Conservation (phyloP, 2,888 invertebrate genomes). For the Epistrophe grossulariae region DNA sequence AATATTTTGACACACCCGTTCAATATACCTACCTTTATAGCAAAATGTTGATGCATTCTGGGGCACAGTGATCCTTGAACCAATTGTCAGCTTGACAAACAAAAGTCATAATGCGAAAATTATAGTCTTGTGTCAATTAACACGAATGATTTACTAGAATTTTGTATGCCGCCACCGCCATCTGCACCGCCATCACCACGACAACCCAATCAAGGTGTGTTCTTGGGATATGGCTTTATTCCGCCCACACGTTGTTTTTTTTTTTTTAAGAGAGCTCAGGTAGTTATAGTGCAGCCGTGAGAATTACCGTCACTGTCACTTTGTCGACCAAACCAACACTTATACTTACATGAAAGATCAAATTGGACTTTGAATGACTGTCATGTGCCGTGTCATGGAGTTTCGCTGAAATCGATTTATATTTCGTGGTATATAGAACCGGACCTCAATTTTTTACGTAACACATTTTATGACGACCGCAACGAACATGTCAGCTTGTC, state of each 20-base stretch:
- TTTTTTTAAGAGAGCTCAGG: not conserved
- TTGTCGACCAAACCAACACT: conserved; percentile 21
- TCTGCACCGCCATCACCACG: not conserved
- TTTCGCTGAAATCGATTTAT: conserved; percentile 56
- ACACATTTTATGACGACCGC: conserved; percentile 51
- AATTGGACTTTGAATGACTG: conserved; percentile 33
- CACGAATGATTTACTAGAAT: conserved; percentile 47
- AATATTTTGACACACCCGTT: conserved; percentile 50
- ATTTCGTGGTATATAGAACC: conserved; percentile 34
- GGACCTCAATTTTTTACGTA: conserved; percentile 44
- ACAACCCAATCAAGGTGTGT: conserved; percentile 56
- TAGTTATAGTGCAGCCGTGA: conserved; percentile 21
- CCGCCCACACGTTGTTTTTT: conserved; percentile 43
- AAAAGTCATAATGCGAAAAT: conserved; percentile 37
- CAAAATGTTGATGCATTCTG: conserved; percentile 28
- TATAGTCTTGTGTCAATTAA: conserved; percentile 55
- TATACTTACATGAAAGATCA: conserved; percentile 28
- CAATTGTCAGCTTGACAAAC: conserved; percentile 60
- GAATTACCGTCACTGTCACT: conserved; percentile 21
- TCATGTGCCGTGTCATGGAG: conserved; percentile 17
- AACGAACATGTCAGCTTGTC: conserved; percentile 57
- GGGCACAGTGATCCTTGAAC: conserved; percentile 54
- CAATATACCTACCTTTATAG: not conserved
- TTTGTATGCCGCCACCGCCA: conserved; percentile 33
- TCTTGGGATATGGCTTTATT: conserved; percentile 40